Evolutionary conservation across 1,140 invertebrate genomes (phyloP).

Genomic region (Aphis craccivora): DNA sequence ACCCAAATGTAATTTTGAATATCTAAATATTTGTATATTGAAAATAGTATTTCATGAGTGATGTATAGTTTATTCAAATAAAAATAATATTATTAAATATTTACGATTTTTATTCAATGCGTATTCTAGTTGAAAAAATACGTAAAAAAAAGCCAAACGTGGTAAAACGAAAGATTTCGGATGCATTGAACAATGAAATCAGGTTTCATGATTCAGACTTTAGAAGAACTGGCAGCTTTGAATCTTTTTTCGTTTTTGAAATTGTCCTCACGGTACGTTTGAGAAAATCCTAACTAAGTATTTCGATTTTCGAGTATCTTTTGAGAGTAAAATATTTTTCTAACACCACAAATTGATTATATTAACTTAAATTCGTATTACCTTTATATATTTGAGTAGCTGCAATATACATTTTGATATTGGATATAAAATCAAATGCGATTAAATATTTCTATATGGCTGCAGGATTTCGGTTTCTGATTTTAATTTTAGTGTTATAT

Average conservation of each 20-base stretch:
- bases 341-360: background rate
- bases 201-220: background rate
- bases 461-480: background rate
- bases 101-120: background rate
- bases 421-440: background rate
- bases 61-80: background rate
- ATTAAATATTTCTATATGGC: background rate
- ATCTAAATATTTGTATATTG: background rate
- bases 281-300: background rate
- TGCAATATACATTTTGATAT: background rate
- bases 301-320: background rate
- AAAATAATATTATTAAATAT: background rate
- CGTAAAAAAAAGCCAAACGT: background rate
- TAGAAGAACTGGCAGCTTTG: background rate
- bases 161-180: background rate
- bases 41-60: conserved; percentile 8
- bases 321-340: background rate
- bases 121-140: background rate
- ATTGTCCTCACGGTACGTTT: background rate
- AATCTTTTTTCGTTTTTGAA: background rate
- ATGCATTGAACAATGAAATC: conserved; percentile 26
- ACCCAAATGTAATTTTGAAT: background rate
- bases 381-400: background rate
- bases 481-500: background rate
- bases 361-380: background rate